These are phyloP conservation scores for Labeo rohita DNA, from an alignment of 2,113 vertebrate genomes.

Conservation along the genomic window DNA sequence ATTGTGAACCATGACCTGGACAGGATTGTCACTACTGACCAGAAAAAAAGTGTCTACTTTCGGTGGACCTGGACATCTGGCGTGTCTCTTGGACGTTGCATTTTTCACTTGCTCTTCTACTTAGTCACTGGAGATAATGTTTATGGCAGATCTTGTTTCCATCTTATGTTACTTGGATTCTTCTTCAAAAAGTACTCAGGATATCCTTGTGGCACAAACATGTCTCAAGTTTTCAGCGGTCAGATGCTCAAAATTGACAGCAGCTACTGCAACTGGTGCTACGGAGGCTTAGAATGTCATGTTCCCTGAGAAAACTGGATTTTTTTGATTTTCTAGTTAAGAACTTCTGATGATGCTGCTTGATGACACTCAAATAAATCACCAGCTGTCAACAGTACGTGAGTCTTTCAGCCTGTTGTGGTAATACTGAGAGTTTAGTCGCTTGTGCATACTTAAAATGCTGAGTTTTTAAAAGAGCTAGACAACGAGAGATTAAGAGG, in stretches of 20 bases:
- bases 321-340: conserved; percentile 38
- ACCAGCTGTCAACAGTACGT: conserved; percentile 22
- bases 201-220: not conserved
- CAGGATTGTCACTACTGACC: not conserved
- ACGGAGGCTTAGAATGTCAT: not conserved
- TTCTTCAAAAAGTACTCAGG: not conserved
- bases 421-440: not conserved
- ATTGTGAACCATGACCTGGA: not conserved
- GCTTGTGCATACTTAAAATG: not conserved
- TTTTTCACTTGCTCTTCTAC: not conserved
- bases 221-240: not conserved
- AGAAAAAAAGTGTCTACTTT: not conserved
- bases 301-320: not conserved
- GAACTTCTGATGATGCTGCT: conserved; percentile 67
- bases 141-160: not conserved
- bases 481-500: not conserved
- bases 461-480: not conserved
- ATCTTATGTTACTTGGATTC: not conserved
- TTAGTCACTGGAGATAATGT: not conserved
- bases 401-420: not conserved
- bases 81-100: not conserved
- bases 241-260: not conserved
- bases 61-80: not conserved
- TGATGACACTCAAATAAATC: conserved; percentile 58
- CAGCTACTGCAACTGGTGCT: not conserved